Evolutionary conservation across 2,113 vertebrate species (phyloP).

Genomic region (Macheiramphus alcinus): DNA sequence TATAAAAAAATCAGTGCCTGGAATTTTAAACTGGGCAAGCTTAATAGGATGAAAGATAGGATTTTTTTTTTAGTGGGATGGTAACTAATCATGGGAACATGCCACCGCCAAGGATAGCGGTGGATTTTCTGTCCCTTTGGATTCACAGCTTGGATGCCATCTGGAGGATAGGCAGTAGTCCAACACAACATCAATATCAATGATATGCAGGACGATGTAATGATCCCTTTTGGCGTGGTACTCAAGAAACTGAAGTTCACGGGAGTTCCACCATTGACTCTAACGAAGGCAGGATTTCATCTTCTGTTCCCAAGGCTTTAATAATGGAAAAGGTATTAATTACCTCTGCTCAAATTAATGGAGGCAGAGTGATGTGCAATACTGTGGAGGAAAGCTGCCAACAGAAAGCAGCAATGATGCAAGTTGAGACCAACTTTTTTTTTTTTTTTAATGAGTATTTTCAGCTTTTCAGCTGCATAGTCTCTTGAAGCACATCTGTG

Average conservation of each 20-base stretch:
- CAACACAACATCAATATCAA: constrained; percentile 2
- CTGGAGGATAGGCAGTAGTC: constrained; percentile 35
- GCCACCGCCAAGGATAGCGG: not conserved
- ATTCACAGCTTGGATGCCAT: constrained; percentile 43
- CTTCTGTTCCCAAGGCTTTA: constrained; percentile 45
- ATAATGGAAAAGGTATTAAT: constrained; percentile 61
- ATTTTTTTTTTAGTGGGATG: not conserved
- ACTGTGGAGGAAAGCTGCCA: not conserved
- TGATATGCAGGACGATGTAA: not conserved
- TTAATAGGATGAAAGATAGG: not conserved
- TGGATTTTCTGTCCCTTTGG: not conserved
- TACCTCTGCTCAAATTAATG: constrained; percentile 23
- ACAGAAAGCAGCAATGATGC: not conserved
- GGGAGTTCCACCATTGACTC: not conserved
- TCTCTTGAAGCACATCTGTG: constrained; percentile 52
- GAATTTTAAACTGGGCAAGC: not conserved
- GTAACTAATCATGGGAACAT: not conserved
- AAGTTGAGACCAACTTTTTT: not conserved
- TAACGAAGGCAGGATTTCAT: constrained; percentile 5
- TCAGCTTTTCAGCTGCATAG: not conserved
- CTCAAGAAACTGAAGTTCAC: not conserved
- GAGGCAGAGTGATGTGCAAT: not conserved
- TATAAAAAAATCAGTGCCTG: not conserved
- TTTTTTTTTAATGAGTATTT: not conserved
- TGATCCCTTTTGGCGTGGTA: not conserved